A percentile compares a stretch with the other conserved stretches of the same genome.
Conservation (phyloP, 2,888 invertebrate species). For the Leptothorax acervorum region DNA sequence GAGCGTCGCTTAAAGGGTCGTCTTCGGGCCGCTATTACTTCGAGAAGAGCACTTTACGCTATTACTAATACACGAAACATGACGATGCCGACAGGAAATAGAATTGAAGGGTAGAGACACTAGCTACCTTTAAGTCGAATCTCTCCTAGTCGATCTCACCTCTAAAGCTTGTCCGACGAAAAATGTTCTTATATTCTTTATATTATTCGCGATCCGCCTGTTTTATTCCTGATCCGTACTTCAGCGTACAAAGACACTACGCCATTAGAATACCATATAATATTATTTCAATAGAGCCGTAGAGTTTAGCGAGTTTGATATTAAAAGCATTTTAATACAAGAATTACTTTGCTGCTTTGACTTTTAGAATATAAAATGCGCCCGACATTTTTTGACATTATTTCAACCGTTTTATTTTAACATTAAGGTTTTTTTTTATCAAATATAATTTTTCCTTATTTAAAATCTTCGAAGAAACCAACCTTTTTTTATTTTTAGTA, state of each 20-base stretch:
- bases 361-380: background rate
- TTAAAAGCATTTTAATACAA: constrained; percentile 75
- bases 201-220: constrained; percentile 34
- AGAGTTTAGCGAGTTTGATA: constrained; percentile 54
- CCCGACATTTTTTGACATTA: too few species aligned
- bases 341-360: background rate
- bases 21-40: constrained; percentile 78
- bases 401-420: background rate
- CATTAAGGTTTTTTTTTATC: background rate
- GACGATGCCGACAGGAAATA: constrained; percentile 56
- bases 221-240: constrained; percentile 34
- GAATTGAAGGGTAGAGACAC: constrained; percentile 38
- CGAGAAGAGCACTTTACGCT: constrained; percentile 77
- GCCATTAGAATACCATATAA: constrained; percentile 67
- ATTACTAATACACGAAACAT: constrained; percentile 79
- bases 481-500: too few species aligned
- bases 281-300: constrained; percentile 66
- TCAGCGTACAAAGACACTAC: constrained; percentile 56
- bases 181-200: constrained; percentile 26
- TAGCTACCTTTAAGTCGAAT: constrained; percentile 61
- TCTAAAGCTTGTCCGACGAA: constrained; percentile 1
- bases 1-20: constrained; percentile 77
- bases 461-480: too few species aligned
- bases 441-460: background rate
- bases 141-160: constrained; percentile 36